Base-by-base conservation (phyloP, 2,113 vertebrate species). In the Catharus fuscescens region DNA sequence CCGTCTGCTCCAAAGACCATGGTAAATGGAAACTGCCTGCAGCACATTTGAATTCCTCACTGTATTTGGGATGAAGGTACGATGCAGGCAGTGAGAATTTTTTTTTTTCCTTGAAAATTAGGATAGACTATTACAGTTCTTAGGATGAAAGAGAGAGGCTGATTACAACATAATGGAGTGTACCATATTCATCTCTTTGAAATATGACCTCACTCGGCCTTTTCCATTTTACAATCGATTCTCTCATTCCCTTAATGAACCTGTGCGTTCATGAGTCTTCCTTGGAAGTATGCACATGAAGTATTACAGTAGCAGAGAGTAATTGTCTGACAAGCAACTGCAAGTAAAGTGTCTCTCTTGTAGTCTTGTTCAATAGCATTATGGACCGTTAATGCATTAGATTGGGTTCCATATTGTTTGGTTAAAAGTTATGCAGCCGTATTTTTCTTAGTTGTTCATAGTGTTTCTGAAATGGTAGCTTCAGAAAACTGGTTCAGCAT, bases 151-250 rank as follows among this genome's bases (percentile, higher is more conserved):
- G 97, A 96, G 96, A 98, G 97, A 96, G 96, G 97, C 97, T 98
- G 98, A 98, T 98, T 98, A 98, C 98, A 98, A 98, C 98, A 98
- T 98, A 98, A 98, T 98, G 97, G 98, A 98, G 97, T 98, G 97
- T 97, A 98, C 98, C 94, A 95, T 98, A 98, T 98, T 98, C 97
- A 98, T 98, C 97, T 98, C 97, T 98, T 98, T 98, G 98, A 98
- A 98, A 98, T 98, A 98, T 96, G 97, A 98, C 97, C 98, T 98
- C 97, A 97, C 95, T 98, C 97, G 65, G 96, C 97, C 98, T 98
- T 97, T 98, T 98, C 97, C 98, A 98, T 98, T 98, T 98, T 98
- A 98, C 98, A 98, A 97, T 98, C 97, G 97, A 98, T 98, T 98
- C 97, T 97, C 97, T 98, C 97, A 98, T 98, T 98, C 97, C 97